These are phyloP conservation scores for Ecliptopera silaceata DNA, from an alignment of 2,888 invertebrate genomes.

Conservation along the genomic window DNA sequence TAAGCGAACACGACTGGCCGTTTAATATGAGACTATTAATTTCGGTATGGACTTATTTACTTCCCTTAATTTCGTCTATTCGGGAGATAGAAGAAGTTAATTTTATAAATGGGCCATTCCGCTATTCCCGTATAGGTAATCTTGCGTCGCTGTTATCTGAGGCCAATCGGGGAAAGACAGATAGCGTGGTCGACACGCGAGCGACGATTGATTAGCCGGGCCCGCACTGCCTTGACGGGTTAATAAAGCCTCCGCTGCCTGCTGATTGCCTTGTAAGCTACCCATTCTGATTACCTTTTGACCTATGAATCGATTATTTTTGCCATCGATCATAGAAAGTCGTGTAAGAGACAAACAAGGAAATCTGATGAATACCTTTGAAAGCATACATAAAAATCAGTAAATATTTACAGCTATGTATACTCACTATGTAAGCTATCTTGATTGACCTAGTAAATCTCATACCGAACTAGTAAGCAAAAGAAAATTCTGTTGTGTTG, in stretches of 20 bases:
- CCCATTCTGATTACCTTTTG: constrained; percentile 64
- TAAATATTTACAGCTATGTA: not conserved
- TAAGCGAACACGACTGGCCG: constrained; percentile 40
- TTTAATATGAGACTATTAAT: constrained; percentile 61
- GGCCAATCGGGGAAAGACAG: constrained; percentile 79
- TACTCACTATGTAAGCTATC: constrained; percentile 1
- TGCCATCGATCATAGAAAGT: constrained; percentile 53
- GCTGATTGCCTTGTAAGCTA: constrained; percentile 77
- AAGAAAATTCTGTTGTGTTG: constrained; percentile 21
- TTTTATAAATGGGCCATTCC: constrained; percentile 79
- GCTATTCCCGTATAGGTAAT: constrained; percentile 75
- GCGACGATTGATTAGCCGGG: constrained; percentile 79
- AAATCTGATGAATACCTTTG: too few relatives aligned
- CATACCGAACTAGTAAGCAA: constrained; percentile 15
- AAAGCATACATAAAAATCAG: not conserved
- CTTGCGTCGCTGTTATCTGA: constrained; percentile 77
- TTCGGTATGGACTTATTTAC: constrained; percentile 71
- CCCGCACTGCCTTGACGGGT: constrained; percentile 78
- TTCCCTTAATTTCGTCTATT: constrained; percentile 69
- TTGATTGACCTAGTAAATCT: constrained; percentile 12
- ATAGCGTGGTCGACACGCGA: constrained; percentile 81
- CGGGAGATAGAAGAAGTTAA: constrained; percentile 78
- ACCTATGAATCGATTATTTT: constrained; percentile 66
- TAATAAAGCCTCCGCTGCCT: constrained; percentile 75
- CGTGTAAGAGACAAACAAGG: not conserved